phyloP scores from a whole-genome alignment of 64 coral and sea anemone species.

The Montipora cactus region DNA sequence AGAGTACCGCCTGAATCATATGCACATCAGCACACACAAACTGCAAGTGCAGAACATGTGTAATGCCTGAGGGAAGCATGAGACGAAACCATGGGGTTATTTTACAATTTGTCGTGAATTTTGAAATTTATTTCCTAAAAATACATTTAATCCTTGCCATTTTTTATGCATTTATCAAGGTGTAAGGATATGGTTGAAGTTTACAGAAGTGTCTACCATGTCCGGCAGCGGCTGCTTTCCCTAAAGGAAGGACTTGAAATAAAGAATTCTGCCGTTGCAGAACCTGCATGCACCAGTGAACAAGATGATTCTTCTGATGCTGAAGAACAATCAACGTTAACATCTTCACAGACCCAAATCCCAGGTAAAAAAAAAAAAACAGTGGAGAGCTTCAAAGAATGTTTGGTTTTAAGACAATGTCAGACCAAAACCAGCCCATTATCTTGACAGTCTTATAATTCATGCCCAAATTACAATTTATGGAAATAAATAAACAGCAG shows the following conservation, averaged over 20 bases:
- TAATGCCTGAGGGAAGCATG: no score
- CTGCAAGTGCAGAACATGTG: no score
- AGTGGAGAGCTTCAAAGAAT: neutral
- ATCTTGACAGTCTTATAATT: no score
- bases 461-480: no score
- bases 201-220: conserved; percentile 33
- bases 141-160: neutral
- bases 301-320: conserved; percentile 9
- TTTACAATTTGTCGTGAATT: no score
- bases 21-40: no score
- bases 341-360: neutral
- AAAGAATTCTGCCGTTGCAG: neutral
- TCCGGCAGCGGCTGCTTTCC: conserved; percentile 30
- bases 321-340: neutral
- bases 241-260: conserved; percentile 38
- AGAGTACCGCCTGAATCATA: no score
- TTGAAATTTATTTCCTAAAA: neutral
- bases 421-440: no score
- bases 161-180: neutral
- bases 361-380: neutral
- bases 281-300: neutral
- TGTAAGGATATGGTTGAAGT: conserved; percentile 66
- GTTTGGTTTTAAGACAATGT: neutral
- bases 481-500: no score
- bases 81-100: no score